Evolutionary conservation across 1,140 invertebrate genomes (phyloP).

Genomic region (Yoshiicerus persimilis): DNA sequence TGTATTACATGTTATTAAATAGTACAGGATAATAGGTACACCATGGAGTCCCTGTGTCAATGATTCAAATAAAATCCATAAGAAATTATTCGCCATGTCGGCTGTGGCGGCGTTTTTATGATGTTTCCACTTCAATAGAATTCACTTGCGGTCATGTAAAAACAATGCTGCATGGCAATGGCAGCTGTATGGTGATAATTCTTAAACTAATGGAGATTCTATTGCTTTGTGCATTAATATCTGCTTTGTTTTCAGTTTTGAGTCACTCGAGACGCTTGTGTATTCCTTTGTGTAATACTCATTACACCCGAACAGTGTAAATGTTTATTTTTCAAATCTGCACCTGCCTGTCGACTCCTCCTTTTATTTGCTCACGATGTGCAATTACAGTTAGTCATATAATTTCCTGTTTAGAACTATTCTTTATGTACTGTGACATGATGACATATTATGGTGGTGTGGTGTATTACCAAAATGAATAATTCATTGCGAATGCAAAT

Average conservation of each 20-base stretch:
- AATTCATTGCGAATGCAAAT: no score
- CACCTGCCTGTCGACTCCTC: not conserved
- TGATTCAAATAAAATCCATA: not conserved
- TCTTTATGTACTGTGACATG: no score
- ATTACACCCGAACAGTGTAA: not conserved
- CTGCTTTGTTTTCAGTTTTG: not conserved
- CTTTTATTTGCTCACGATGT: not conserved
- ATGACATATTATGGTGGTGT: no score
- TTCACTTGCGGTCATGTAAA: not conserved
- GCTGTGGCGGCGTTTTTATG: not conserved
- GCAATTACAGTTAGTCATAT: not conserved
- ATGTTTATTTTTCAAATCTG: not conserved
- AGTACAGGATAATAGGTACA: no score
- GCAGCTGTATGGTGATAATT: not conserved
- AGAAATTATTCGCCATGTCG: not conserved
- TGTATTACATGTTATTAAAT: no score
- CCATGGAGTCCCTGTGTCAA: not conserved
- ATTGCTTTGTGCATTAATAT: not conserved
- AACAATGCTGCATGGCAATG: not conserved
- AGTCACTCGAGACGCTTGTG: not conserved
- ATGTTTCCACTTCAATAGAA: not conserved
- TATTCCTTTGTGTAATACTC: not conserved
- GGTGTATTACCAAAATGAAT: no score
- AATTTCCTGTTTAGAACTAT: not conserved
- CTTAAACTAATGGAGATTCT: not conserved